These are phyloP conservation scores for Lasioglossum figueresi DNA, from an alignment of 2,888 invertebrate species.

Conservation along the genomic window DNA sequence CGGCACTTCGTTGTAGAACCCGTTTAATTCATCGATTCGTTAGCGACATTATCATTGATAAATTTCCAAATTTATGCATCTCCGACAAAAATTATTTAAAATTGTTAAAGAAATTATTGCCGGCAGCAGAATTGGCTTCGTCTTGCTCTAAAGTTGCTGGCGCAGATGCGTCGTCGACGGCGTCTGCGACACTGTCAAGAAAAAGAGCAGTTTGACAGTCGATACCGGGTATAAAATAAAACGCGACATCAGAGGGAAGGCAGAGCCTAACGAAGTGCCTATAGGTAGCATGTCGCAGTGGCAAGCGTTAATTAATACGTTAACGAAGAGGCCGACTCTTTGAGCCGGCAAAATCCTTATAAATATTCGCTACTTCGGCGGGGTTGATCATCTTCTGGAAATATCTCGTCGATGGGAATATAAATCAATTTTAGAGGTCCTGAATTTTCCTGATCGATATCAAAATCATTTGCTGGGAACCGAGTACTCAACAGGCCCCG, in stretches of 20 bases:
- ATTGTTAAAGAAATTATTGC: no score
- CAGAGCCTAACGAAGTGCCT: conserved; percentile 61
- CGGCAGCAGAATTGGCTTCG: no score
- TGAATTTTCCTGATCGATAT: neutral
- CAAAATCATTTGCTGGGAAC: neutral
- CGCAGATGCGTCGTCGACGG: neutral
- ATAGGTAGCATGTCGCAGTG: conserved; percentile 38
- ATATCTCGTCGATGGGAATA: neutral
- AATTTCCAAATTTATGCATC: no score
- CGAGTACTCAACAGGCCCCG: no score
- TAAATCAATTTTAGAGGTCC: neutral
- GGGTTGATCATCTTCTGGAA: conserved; percentile 18
- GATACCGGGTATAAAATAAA: conserved; percentile 26
- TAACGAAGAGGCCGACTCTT: conserved; percentile 61
- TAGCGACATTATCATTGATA: neutral
- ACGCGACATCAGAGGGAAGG: conserved; percentile 33
- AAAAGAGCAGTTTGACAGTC: neutral
- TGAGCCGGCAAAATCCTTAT: conserved; percentile 48
- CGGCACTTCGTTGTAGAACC: neutral
- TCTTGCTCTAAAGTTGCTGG: no score
- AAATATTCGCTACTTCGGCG: neutral
- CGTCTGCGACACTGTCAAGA: neutral
- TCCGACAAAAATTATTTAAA: neutral
- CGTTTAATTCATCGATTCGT: neutral
- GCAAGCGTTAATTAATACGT: conserved; percentile 69